phyloP scores from a whole-genome alignment of 2,888 invertebrate species.

The Megamerina dolium region DNA sequence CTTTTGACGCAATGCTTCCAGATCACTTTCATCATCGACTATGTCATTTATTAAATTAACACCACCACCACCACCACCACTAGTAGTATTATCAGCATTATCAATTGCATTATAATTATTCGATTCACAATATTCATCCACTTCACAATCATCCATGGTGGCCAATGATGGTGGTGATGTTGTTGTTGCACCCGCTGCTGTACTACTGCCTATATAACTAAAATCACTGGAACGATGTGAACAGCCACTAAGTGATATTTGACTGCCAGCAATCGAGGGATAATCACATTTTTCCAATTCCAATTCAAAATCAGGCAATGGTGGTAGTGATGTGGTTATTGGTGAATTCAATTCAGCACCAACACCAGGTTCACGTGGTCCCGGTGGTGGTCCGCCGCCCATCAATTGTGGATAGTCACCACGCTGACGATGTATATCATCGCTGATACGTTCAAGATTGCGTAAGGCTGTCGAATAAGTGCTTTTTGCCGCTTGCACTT shows the following conservation, averaged over 20 bases:
- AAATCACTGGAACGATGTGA: constrained; percentile 24
- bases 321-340: constrained; percentile 35
- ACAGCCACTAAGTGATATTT: constrained; percentile 51
- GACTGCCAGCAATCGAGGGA: constrained; percentile 51
- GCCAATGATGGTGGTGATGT: constrained; percentile 18
- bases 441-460: constrained; percentile 83
- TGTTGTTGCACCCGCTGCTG: constrained; percentile 25
- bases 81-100: constrained; percentile 22
- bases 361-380: constrained; percentile 62
- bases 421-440: constrained; percentile 69
- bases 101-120: constrained; percentile 13
- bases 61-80: constrained; percentile 32
- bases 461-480: constrained; percentile 77
- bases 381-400: constrained; percentile 39
- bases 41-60: constrained; percentile 27
- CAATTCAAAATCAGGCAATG: constrained; percentile 51
- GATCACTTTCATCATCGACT: constrained; percentile 50
- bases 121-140: constrained; percentile 23
- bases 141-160: constrained; percentile 24
- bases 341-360: constrained; percentile 60
- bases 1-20: constrained; percentile 62
- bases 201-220: constrained; percentile 23
- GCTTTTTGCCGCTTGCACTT: constrained; percentile 66
- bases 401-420: constrained; percentile 36
- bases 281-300: constrained; percentile 57